Percentiles rank a stretch among this genome's conserved stretches.
These are phyloP conservation scores for Asobara japonica DNA, from an alignment of 1,140 invertebrate species.

Conservation along the genomic window DNA sequence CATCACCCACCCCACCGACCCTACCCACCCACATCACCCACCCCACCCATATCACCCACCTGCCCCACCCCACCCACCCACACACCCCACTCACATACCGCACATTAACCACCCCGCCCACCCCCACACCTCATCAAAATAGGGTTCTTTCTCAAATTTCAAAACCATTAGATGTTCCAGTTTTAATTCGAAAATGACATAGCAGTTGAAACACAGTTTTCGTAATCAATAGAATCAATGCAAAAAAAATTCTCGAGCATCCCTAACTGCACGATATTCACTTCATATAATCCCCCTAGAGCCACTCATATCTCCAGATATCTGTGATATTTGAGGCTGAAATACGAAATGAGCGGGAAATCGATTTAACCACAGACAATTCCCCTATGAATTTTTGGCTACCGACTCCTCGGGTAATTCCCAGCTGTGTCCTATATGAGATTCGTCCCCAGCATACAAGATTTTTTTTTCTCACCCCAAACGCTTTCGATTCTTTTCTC, in stretches of 20 bases:
- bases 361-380: constrained; percentile 18
- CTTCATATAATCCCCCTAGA: not conserved
- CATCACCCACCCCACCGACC: too few species aligned
- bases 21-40: too few species aligned
- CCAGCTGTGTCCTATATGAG: constrained; percentile 55
- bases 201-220: too few species aligned
- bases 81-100: too few species aligned
- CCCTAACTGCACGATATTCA: not conserved
- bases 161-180: too few species aligned
- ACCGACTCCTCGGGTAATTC: constrained; percentile 33
- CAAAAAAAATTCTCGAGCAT: not conserved
- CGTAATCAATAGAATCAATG: not conserved
- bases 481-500: constrained; percentile 27
- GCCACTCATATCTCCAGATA: not conserved
- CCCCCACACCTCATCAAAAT: too few species aligned
- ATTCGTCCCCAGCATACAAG: constrained; percentile 61
- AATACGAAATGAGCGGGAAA: constrained; percentile 4
- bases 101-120: too few species aligned
- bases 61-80: too few species aligned
- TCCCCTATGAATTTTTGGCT: constrained; percentile 40
- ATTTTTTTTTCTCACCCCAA: constrained; percentile 52
- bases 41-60: too few species aligned
- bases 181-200: too few species aligned
- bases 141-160: too few species aligned
- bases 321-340: not conserved